Evolutionary conservation across 2,113 vertebrate genomes (phyloP), one percentile per base, ranked within the genome.

Genomic region (Boulengerochromis microlepis): DNA sequence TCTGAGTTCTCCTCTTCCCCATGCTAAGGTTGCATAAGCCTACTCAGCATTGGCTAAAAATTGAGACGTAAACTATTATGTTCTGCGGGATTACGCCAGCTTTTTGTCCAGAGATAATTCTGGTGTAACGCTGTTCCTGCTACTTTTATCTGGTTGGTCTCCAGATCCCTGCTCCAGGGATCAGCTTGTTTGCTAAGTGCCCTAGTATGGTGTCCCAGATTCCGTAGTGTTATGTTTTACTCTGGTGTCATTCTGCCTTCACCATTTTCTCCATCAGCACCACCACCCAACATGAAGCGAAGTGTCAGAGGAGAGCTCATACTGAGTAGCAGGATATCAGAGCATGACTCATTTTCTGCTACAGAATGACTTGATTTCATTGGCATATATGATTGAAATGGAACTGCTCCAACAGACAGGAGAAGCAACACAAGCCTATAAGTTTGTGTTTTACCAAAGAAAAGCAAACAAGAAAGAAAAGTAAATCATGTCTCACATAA

Each of bases 201-300:
- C 94, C 95, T 80, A 91, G 91, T 95, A 93, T 87, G 90, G n/a
- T 91, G 96, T 95, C 95, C 95, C 93, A 96, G 90, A 95, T 96
- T 94, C 91, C 71, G 12, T 24, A 19, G 88, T 64, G 87, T 87
- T 88, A 82, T 31, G 84, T 88, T 91, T 93, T 89, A 91, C 61
- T 92, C 89, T 85, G 1, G 84, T 91, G 92, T 90, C 94, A 90
- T 80, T 76, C 78, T 81, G 80, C 80, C 83, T 86, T 89, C 74
- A 54, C 74, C 69, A 22, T 52, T 26, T 38, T n/a, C 84, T 50
- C 85, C 83, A 50, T 57, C 59, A 50, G 81, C 87, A 22, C 47
- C 84, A 74, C 16, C 86, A 22, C 50, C 80, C 69, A 87, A 57
- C 81, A 6, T 66, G 84, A 59, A 84, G 71, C 42, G 26, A 53